phyloP scores from a whole-genome alignment of 92 coral and sea anemone genomes.

The Zoanthus solanderi region DNA sequence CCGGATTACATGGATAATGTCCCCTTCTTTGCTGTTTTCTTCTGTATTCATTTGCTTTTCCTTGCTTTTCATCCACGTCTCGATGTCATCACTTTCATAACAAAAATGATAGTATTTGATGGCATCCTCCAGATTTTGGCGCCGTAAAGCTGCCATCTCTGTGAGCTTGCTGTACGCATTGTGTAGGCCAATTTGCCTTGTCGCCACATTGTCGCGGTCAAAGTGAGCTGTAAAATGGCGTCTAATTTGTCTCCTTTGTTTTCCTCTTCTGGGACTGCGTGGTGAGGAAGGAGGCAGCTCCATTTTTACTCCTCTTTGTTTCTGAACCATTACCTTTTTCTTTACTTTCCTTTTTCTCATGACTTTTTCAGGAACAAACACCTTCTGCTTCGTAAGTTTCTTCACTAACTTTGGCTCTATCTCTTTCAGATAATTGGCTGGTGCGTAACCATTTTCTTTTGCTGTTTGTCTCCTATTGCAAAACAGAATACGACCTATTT shows the following conservation, averaged over 20 bases:
- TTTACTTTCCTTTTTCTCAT: slow-evolving; percentile 85
- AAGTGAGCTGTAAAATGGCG: slow-evolving; percentile 98
- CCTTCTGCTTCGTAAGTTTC: slow-evolving; percentile 83
- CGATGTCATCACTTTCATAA: slow-evolving; percentile 92
- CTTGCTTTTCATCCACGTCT: slow-evolving; percentile 89
- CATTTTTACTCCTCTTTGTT: slow-evolving; percentile 65
- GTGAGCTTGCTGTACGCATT: slow-evolving; percentile 85
- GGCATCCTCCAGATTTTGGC: slow-evolving; percentile 82
- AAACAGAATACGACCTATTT: not conserved
- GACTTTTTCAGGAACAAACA: slow-evolving; percentile 83
- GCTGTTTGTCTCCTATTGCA: slow-evolving; percentile 76
- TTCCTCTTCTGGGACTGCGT: slow-evolving; percentile 57
- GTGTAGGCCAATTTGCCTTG: slow-evolving; percentile 86
- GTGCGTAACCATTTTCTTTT: slow-evolving; percentile 93
- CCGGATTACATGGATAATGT: slow-evolving; percentile 76
- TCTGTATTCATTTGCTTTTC: slow-evolving; percentile 77
- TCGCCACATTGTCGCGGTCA: slow-evolving; percentile 97
- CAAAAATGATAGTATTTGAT: slow-evolving; percentile 91
- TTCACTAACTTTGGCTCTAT: slow-evolving; percentile 88
- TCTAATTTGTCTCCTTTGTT: slow-evolving; percentile 80
- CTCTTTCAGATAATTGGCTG: slow-evolving; percentile 94
- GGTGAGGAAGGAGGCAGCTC: slow-evolving; percentile 58
- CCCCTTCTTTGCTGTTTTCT: slow-evolving; percentile 57
- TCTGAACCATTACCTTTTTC: slow-evolving; percentile 82
- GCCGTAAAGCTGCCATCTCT: slow-evolving; percentile 87